A percentile compares a stretch with the other conserved stretches of the same genome.
These are phyloP conservation scores for Cosmia trapezina DNA, from an alignment of 2,888 invertebrate species.

Conservation along the genomic window DNA sequence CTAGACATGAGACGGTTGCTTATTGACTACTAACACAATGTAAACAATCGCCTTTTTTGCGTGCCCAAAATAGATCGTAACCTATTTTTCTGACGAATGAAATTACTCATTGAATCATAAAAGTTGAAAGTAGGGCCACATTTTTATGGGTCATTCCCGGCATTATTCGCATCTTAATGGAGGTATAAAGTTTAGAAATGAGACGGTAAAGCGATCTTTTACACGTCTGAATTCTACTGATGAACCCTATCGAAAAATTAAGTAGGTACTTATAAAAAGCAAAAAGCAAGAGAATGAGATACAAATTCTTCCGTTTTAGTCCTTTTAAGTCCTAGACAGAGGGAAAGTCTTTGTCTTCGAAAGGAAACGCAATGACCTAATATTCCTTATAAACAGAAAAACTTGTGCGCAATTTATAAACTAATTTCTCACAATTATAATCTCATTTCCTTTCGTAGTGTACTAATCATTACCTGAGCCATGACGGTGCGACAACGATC, in stretches of 20 bases:
- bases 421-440: slow-evolving; percentile 41
- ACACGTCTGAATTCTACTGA: background rate
- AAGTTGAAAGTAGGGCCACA: slow-evolving; percentile 46
- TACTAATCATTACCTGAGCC: slow-evolving; percentile 39
- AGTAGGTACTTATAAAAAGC: background rate
- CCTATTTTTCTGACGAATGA: slow-evolving; percentile 56
- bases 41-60: slow-evolving; percentile 66
- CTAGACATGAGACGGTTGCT: slow-evolving; percentile 67
- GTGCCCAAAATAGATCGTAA: slow-evolving; percentile 55
- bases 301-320: too few species aligned
- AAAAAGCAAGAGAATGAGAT: too few species aligned
- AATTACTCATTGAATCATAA: slow-evolving; percentile 54
- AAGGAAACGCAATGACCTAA: slow-evolving; percentile 37
- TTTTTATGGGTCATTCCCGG: slow-evolving; percentile 36
- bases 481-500: slow-evolving; percentile 36
- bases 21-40: slow-evolving; percentile 61
- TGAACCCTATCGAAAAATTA: background rate
- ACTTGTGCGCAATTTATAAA: background rate
- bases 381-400: slow-evolving; percentile 23
- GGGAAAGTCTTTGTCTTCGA: background rate
- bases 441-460: slow-evolving; percentile 55
- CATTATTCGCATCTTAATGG: slow-evolving; percentile 36
- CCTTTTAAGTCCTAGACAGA: background rate
- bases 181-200: slow-evolving; percentile 21
- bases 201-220: slow-evolving; percentile 10